A percentile compares a stretch with the other conserved stretches of the same genome.
Evolutionary conservation across 2,113 vertebrate genomes (phyloP).

Genomic region (Copsychus sechellarum): DNA sequence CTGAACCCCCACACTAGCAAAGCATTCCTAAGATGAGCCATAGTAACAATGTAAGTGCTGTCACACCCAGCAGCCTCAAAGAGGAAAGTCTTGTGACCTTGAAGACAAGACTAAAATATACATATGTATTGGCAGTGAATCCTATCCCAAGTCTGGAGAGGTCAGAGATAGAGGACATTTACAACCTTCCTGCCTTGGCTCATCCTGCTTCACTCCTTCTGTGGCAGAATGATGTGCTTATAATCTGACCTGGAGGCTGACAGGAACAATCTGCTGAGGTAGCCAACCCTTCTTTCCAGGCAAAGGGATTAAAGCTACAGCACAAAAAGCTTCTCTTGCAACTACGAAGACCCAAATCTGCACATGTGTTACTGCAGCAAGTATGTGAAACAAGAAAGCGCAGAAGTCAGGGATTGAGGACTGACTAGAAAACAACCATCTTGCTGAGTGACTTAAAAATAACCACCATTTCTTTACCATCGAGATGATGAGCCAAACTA

Average conservation of each 20-base stretch:
- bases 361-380: not conserved
- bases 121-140: not conserved
- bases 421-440: not conserved
- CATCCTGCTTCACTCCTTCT: not conserved
- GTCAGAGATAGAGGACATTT: not conserved
- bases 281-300: not conserved
- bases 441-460: not conserved
- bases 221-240: not conserved
- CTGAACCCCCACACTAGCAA: not conserved
- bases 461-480: not conserved
- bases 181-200: not conserved
- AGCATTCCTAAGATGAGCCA: not conserved
- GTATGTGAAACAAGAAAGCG: not conserved
- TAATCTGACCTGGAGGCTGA: not conserved
- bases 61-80: not conserved
- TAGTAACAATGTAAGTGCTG: not conserved
- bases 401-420: not conserved
- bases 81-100: not conserved
- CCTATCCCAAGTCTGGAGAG: not conserved
- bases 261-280: not conserved
- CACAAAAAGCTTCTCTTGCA: not conserved
- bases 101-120: not conserved
- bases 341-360: not conserved
- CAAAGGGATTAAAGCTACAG: not conserved
- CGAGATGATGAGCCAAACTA: not conserved